phyloP scores from a whole-genome alignment of 2,888 invertebrate genomes.

The Cheilosia scutellata region DNA sequence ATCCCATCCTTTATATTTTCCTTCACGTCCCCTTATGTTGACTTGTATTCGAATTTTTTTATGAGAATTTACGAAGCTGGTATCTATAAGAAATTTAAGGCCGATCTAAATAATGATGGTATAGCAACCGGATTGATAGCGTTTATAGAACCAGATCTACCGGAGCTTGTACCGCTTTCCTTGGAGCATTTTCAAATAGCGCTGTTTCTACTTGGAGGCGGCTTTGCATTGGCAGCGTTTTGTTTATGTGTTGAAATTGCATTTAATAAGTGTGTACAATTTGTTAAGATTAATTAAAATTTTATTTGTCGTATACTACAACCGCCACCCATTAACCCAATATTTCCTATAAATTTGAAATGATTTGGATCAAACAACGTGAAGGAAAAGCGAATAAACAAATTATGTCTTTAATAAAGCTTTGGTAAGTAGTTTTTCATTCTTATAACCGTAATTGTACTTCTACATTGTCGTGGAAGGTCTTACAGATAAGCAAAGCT shows the following conservation, averaged over 20 bases:
- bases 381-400: too few relatives aligned
- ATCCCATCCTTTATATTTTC: conserved; percentile 73
- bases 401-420: too few relatives aligned
- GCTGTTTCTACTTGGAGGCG: conserved; percentile 5
- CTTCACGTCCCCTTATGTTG: conserved; percentile 74
- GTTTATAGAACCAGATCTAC: neutral
- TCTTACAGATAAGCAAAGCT: too few relatives aligned
- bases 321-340: too few relatives aligned
- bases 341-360: too few relatives aligned
- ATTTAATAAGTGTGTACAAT: neutral
- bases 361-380: too few relatives aligned
- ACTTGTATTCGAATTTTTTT: conserved; percentile 45
- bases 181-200: conserved; percentile 16
- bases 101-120: conserved; percentile 55
- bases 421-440: too few relatives aligned
- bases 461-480: too few relatives aligned
- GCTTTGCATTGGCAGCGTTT: neutral
- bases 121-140: conserved; percentile 34
- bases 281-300: too few relatives aligned
- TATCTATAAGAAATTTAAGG: conserved; percentile 14
- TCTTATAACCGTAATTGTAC: too few relatives aligned
- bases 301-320: too few relatives aligned
- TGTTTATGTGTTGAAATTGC: conserved; percentile 21
- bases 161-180: neutral
- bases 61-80: conserved; percentile 52